A percentile compares a stretch with the other conserved stretches of the same genome.
phyloP scores from a whole-genome alignment of 1,140 invertebrate genomes.

The Psix sp. region DNA sequence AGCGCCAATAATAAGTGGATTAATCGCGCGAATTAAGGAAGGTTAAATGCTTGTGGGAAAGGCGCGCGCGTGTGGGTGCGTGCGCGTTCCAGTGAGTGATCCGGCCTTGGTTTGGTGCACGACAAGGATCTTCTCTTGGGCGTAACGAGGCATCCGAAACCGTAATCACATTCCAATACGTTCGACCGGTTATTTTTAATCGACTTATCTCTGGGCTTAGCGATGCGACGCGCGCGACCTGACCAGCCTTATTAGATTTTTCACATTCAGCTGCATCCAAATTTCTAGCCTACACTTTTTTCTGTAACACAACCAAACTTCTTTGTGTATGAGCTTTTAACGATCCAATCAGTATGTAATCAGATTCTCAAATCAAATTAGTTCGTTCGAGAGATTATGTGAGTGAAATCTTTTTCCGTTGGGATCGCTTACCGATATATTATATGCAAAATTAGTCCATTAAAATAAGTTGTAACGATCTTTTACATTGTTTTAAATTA shows the following conservation, averaged over 20 bases:
- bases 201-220: constrained; percentile 56
- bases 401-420: no score
- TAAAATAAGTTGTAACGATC: no score
- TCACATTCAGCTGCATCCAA: constrained; percentile 29
- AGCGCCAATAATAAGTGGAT: constrained; percentile 57
- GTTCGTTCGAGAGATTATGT: no score
- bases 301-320: no score
- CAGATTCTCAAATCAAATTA: no score
- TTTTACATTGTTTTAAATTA: no score
- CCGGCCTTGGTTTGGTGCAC: constrained; percentile 42
- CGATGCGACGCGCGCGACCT: background rate
- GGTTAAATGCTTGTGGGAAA: constrained; percentile 58
- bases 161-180: constrained; percentile 67
- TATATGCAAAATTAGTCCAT: no score
- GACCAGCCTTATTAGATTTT: constrained; percentile 30
- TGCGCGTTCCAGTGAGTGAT: constrained; percentile 36
- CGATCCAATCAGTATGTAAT: no score
- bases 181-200: constrained; percentile 69
- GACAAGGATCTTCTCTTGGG: constrained; percentile 44
- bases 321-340: no score
- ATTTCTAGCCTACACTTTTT: background rate
- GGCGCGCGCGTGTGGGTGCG: constrained; percentile 16
- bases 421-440: no score
- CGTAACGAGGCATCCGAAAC: constrained; percentile 73
- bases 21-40: constrained; percentile 60